These are phyloP conservation scores for Drosophila arizonae DNA, from an alignment of 1,140 invertebrate species.

Conservation along the genomic window DNA sequence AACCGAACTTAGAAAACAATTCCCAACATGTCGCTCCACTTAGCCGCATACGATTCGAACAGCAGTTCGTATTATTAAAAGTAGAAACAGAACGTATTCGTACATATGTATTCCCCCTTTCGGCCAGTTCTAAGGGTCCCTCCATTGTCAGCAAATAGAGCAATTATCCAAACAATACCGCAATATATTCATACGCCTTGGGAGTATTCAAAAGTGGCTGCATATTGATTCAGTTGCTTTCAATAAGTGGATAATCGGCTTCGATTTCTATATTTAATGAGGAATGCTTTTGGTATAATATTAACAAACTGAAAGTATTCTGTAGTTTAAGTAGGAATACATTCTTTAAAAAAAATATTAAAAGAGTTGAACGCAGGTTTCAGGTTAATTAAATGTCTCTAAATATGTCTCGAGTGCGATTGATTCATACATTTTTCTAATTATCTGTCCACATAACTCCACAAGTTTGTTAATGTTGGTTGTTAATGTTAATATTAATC, in stretches of 20 bases:
- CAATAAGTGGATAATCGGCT: not conserved
- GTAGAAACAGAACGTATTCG: not conserved
- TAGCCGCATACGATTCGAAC: no score
- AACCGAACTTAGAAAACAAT: constrained; percentile 19
- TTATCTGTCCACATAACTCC: no score
- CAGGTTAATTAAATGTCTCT: no score
- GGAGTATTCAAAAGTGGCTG: not conserved
- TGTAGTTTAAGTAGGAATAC: no score
- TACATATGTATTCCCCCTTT: not conserved
- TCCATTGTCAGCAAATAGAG: constrained; percentile 25
- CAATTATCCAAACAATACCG: constrained; percentile 13
- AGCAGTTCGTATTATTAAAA: not conserved
- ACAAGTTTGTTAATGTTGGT: no score
- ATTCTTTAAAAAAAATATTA: no score
- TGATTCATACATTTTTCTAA: no score
- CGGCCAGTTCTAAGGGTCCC: not conserved
- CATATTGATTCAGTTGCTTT: not conserved
- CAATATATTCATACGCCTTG: not conserved
- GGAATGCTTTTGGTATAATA: no score
- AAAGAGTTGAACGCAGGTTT: no score
- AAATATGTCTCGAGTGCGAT: no score
- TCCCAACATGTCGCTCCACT: constrained; percentile 7
- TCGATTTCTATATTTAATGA: not conserved
- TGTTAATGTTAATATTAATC: no score
- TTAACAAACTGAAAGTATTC: no score